These are phyloP conservation scores for Sesia bembeciformis DNA, from an alignment of 2,888 invertebrate genomes.

Conservation along the genomic window DNA sequence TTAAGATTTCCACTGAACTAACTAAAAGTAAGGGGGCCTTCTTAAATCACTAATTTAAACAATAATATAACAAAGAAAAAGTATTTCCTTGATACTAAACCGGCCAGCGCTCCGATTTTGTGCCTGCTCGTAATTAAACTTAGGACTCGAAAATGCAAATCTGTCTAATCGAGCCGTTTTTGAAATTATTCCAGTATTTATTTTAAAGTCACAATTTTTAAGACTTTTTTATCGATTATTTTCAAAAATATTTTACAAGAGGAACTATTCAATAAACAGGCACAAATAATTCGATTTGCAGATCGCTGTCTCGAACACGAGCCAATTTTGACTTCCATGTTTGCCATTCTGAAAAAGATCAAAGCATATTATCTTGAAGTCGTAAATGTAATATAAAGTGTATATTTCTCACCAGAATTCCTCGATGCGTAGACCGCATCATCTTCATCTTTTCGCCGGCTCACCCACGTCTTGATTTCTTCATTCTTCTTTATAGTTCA, in stretches of 20 bases:
- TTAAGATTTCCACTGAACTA: conserved; percentile 17
- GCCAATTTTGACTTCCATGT: conserved; percentile 2
- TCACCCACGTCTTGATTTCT: no score
- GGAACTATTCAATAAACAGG: conserved; percentile 1
- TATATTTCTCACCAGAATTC: conserved; percentile 27
- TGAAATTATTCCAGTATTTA: no score
- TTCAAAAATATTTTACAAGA: no score
- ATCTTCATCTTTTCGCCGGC: no score
- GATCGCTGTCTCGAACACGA: neutral
- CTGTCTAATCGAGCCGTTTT: no score
- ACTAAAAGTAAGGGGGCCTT: conserved; percentile 26
- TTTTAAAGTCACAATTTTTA: no score
- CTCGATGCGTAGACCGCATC: conserved; percentile 14
- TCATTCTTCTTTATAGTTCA: no score
- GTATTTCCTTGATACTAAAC: conserved; percentile 34
- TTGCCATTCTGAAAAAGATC: conserved; percentile 54
- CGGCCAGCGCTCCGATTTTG: conserved; percentile 24
- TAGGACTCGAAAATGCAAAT: neutral
- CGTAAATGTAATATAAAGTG: conserved; percentile 6
- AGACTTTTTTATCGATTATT: no score
- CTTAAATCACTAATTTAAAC: conserved; percentile 23
- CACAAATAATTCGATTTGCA: conserved; percentile 7
- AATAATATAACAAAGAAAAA: conserved; percentile 6
- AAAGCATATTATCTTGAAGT: conserved; percentile 55
- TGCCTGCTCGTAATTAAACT: conserved; percentile 13